Base-by-base conservation (phyloP, 2,113 vertebrate species). In the Motacilla tschutschensis region DNA sequence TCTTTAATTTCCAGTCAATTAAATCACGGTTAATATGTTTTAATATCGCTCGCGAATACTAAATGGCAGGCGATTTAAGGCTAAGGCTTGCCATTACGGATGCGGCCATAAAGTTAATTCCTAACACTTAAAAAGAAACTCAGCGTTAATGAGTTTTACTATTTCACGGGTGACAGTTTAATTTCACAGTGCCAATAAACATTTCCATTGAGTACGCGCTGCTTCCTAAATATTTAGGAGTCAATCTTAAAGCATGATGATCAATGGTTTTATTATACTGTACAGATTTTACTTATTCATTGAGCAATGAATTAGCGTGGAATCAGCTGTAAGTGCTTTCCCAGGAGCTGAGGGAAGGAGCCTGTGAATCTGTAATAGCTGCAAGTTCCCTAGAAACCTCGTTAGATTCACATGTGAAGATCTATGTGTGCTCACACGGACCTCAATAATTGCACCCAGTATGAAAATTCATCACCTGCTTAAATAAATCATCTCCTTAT, bases 141-240 rank as follows among this genome's bases (percentile, higher is more conserved):
- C 95, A 5, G 64, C 70, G 31, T 86, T 97, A 95, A 96, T 95
- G 85, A 96, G 89, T 85, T 95, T 94, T 95, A 94, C 60, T 96
- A 90, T 96, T 96, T 97, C 87, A 92, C 36, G 78, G 92, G 74
- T 93, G 94, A 92, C 92, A 96, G 82, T 95, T 95, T 95, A 93
- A 96, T 97, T 92, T 95, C 78, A 55, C 60, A 35, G 59, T 93
- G 95, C 84, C 89, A 93, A 93, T 95, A 95, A 96, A 85, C 90
- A 88, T 91, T 96, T 92, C 75, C 67, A 10, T 58, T 94, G 90
- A 95, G 79, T 91, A 83, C 17, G 38, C 13, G 6, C 69, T 79
- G 58, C 85, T 94, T 93, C 86, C 82, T 96, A 96, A 96, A 95
- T 96, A 95, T 94, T 95, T 95, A 84, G 87, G 76, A 71, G 71